Evolutionary conservation across 2,888 invertebrate species (phyloP).

Genomic region (Stenoptilia bipunctidactyla): DNA sequence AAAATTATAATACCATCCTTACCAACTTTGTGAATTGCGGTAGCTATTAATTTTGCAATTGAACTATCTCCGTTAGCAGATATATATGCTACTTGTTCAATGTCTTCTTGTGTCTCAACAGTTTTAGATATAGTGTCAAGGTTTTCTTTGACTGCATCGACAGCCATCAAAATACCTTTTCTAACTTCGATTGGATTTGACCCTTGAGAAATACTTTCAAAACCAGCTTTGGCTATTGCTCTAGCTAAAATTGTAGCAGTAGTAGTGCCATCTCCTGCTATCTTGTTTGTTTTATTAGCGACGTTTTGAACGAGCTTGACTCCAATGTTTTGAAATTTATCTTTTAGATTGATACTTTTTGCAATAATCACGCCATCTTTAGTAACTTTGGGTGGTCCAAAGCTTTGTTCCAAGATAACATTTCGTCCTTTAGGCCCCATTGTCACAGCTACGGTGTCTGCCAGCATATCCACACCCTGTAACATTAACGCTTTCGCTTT

Average conservation of each 20-base stretch:
- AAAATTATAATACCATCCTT: constrained; percentile 98
- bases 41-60: constrained; percentile 93
- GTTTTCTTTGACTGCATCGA: constrained; percentile 87
- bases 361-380: constrained; percentile 99
- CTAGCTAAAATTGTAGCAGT: constrained; percentile 97
- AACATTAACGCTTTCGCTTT: constrained; percentile 96
- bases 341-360: constrained; percentile 95
- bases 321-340: constrained; percentile 98
- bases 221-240: constrained; percentile 98
- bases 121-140: constrained; percentile 89
- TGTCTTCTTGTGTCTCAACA: constrained; percentile 96
- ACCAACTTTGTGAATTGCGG: constrained; percentile 96
- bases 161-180: constrained; percentile 92
- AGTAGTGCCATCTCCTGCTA: constrained; percentile 99
- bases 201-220: constrained; percentile 96
- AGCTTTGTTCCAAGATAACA: constrained; percentile 97
- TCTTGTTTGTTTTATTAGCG: constrained; percentile 99
- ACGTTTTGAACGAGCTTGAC: constrained; percentile 98
- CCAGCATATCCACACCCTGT: constrained; percentile 96
- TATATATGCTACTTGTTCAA: constrained; percentile 98
- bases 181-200: constrained; percentile 97
- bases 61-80: constrained; percentile 96
- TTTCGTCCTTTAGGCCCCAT: constrained; percentile 99
- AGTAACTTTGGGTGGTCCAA: constrained; percentile 99
- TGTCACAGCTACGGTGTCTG: constrained; percentile 98